Conservation (phyloP, 2,888 invertebrate genomes). For the Notodonta dromedarius region DNA sequence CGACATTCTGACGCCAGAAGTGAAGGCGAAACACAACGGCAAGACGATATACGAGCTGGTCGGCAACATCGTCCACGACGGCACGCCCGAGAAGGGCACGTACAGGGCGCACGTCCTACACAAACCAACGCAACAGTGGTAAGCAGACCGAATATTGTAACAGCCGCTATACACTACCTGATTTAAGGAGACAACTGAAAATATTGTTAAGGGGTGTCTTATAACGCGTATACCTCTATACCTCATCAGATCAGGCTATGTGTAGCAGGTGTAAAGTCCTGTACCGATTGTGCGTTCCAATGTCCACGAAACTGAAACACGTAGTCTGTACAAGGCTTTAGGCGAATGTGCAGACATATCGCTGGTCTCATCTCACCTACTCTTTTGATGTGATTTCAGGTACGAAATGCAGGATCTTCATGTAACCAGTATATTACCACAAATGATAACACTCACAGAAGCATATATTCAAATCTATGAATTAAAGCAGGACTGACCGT, state of each 20-base stretch:
- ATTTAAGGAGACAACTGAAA: no score
- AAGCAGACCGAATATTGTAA: conserved; percentile 18
- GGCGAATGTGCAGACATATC: no score
- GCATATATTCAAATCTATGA: conserved; percentile 98
- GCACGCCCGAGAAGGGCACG: conserved; percentile 97
- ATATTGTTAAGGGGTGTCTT: no score
- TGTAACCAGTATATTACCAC: conserved; percentile 98
- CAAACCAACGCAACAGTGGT: conserved; percentile 93
- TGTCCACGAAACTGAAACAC: no score
- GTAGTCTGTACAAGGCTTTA: no score
- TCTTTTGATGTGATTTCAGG: conserved; percentile 63
- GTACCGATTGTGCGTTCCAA: no score
- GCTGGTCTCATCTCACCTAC: background rate
- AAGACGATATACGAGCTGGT: conserved; percentile 97
- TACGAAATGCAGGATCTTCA: conserved; percentile 98
- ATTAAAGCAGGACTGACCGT: conserved; percentile 73
- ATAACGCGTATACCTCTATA: no score
- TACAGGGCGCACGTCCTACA: conserved; percentile 97
- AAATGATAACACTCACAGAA: conserved; percentile 99
- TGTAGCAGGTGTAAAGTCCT: no score
- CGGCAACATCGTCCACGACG: conserved; percentile 99
- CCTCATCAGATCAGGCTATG: no score
- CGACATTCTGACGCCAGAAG: conserved; percentile 95
- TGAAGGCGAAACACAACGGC: conserved; percentile 88
- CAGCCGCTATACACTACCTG: no score